Evolutionary conservation across 2,888 invertebrate species (phyloP), one percentile per base, ranked within the genome.

Genomic region (Eurois occulta): DNA sequence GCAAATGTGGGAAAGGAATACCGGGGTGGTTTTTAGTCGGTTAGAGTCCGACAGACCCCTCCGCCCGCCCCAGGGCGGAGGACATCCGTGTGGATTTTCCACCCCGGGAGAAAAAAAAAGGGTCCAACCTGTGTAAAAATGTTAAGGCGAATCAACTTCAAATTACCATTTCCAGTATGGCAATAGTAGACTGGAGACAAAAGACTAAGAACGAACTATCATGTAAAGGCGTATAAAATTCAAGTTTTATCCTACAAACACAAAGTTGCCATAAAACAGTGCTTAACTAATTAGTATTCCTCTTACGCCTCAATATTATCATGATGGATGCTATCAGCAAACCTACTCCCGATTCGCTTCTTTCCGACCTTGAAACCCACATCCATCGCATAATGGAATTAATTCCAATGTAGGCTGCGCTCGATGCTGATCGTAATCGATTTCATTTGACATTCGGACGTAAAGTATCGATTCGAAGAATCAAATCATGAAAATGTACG

Each of bases 291-390:
- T 76, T 67, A 18, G 43, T 41, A 76, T 67, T 81, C 38, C 8
- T 35, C 52, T 43, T 64, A 62, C 41, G 38, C 16, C 41, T 62
- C 28, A n/a, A 43, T 52, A 32, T 67, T 64, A 77, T 68, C 78
- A 72, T 64, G 72, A 79, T 68, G 67, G 80, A 80, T 84, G n/a
- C 32, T 84, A 81, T 84, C 72, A 72, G 43, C 28, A 48, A 11
- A 18, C 35, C 48, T 79, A 55, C 71, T 83, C 80, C 67, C 41
- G 43, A 70, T 60, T 4, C 52, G 6, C 60, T 68, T 43, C 71
- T 64, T 55, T 77, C 71, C 35, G 58, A 79, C 84, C 81, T 79
- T 81, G 62, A 80, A 72, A 72, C 84, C 62, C 52, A 84, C 81
- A 79, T 81, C 11, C 52, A 55, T 18, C 21, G 18, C 16, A 62